Base-by-base conservation (phyloP, 2,888 invertebrate species). In the Synergus japonicus region DNA sequence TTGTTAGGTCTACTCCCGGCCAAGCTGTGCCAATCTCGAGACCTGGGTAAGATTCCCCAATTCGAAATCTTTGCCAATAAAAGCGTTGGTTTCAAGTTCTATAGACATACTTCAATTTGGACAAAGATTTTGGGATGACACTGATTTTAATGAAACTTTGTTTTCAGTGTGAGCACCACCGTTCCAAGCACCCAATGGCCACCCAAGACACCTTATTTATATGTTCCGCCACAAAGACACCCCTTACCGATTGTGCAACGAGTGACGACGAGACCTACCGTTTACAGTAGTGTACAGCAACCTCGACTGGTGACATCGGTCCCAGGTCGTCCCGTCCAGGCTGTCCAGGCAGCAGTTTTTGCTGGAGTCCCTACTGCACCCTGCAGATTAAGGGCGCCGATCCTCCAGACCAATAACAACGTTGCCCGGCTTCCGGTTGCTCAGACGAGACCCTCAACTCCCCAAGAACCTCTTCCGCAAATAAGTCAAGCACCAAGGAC, bases 141-240 rank as follows among this genome's bases (percentile, higher is more conserved):
- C 18, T 22, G 12, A 22, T 60, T 18, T 60, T 8, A 60, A 5
- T 64, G 10, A 15, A 54, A 13, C 13, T 37, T 15, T 64, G 1
- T 64, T 64, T 60, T 60, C 80, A 91, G 91, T 77, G 85, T 87
- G 22, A 89, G 83, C 66, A 89, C 91, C 22, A 88, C 89, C 9
- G 88, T 89, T 8, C 82, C 90, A 12, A 91, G 84, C 83, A 86
- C 90, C 3, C 91, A 91, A 84, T 92, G 92, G 92, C 90, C 88
- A 78, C 80, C 91, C 43, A 92, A 91, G 84, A 87, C 91, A 12
- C 89, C 92, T 12, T 89, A 91, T 8, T 89, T 91, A 12, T 92
- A 91, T 66, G 90, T 90, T 3, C 92, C 90, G 80, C 87, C 90
- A 4, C 92, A 90, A 78, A 90, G 91, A 43, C 91, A 90, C 78